phyloP scores from a whole-genome alignment of 2,113 vertebrate genomes.

The Tetraodon nigroviridis region DNA sequence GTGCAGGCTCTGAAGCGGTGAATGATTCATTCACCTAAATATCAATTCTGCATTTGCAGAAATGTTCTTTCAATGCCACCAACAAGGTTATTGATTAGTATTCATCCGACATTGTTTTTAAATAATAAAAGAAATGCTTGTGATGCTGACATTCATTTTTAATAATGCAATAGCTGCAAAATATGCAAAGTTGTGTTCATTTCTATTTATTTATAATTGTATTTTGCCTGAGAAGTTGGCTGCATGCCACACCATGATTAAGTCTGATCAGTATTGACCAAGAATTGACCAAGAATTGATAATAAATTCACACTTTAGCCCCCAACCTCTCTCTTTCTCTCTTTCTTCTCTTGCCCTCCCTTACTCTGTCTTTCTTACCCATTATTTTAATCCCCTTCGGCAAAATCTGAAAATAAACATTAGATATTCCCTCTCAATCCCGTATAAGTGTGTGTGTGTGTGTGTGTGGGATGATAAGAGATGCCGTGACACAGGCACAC shows the following conservation, averaged over 20 bases:
- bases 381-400: conserved; percentile 2
- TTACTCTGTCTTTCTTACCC: neutral
- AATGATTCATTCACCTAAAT: neutral
- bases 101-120: neutral
- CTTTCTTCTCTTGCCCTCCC: too few relatives aligned
- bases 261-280: conserved; percentile 11
- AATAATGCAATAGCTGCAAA: conserved; percentile 4
- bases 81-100: neutral
- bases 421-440: too few relatives aligned
- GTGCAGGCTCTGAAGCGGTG: neutral
- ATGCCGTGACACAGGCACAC: too few relatives aligned
- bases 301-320: conserved; percentile 18
- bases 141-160: neutral
- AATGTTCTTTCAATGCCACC: neutral
- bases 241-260: conserved; percentile 16
- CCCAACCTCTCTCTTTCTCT: too few relatives aligned
- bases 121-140: neutral
- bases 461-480: too few relatives aligned
- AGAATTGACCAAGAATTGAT: conserved; percentile 23
- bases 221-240: conserved; percentile 23
- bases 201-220: conserved; percentile 17
- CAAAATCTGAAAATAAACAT: neutral
- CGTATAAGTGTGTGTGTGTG: too few relatives aligned
- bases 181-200: conserved; percentile 4
- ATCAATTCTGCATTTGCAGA: neutral